Evolutionary conservation across 1,140 invertebrate genomes (phyloP).

Genomic region (Trigoniulus corallinus): DNA sequence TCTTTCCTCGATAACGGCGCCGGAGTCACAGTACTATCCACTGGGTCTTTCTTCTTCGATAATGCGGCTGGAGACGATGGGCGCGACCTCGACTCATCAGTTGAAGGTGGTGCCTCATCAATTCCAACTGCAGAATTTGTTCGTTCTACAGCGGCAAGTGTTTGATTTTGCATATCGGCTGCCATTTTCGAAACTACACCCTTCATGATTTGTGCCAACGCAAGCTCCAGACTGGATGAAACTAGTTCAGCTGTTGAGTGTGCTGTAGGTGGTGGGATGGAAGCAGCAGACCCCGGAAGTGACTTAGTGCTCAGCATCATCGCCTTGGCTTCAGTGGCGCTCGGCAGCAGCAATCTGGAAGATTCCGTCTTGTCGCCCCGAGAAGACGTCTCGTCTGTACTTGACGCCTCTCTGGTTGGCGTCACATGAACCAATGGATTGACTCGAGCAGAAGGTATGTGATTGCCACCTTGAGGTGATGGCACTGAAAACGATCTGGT

Average conservation of each 20-base stretch:
- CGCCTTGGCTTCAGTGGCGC: not conserved
- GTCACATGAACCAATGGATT: not conserved
- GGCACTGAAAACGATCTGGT: conserved; percentile 7
- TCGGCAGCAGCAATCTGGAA: not conserved
- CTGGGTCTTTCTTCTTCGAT: not conserved
- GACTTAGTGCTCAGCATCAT: not conserved
- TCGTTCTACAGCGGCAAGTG: too few relatives aligned
- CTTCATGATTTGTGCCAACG: conserved; percentile 3
- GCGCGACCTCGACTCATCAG: too few relatives aligned
- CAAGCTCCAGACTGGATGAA: conserved; percentile 1
- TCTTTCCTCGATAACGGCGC: not conserved
- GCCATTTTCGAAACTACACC: conserved; percentile 1
- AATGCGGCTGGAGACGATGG: too few relatives aligned
- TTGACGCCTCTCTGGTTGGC: not conserved
- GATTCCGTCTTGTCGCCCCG: not conserved
- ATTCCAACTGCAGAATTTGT: too few relatives aligned
- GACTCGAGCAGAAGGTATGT: not conserved
- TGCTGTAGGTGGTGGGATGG: too few relatives aligned
- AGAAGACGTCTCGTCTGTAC: not conserved
- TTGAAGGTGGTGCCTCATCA: too few relatives aligned
- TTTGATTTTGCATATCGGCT: not conserved
- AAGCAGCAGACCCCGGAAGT: not conserved
- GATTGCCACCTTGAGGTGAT: conserved; percentile 1
- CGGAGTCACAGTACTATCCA: not conserved
- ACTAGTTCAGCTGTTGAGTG: not conserved